A percentile compares a stretch with the other conserved stretches of the same genome.
Evolutionary conservation across 2,797 vertebrate genomes (phyloP).

Genomic region (Pseudochromis fuscus): DNA sequence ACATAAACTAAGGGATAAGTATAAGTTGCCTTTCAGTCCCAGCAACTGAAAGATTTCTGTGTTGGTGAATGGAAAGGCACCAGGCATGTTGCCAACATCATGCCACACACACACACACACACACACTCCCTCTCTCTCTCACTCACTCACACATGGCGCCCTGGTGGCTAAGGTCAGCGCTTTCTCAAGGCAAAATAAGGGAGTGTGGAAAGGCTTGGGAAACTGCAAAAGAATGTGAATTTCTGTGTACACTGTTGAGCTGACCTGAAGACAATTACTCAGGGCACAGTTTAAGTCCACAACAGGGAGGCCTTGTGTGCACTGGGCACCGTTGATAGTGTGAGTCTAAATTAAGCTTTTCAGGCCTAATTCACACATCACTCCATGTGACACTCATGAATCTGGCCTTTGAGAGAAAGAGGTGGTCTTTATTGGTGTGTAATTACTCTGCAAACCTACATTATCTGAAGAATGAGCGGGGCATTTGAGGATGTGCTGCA

Average conservation of each 20-base stretch:
- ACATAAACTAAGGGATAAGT: constrained; percentile 22
- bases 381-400: constrained; percentile 48
- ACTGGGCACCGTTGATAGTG: constrained; percentile 42
- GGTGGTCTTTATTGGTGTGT: constrained; percentile 25
- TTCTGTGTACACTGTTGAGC: constrained; percentile 59
- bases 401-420: constrained; percentile 46
- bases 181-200: constrained; percentile 86
- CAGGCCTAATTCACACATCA: constrained; percentile 69
- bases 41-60: constrained; percentile 73
- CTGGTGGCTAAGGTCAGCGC: constrained; percentile 82
- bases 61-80: constrained; percentile 72
- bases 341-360: constrained; percentile 68
- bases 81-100: constrained; percentile 75
- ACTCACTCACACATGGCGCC: constrained; percentile 50
- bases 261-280: constrained; percentile 71
- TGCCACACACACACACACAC: constrained; percentile 52
- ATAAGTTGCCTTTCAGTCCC: constrained; percentile 55
- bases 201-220: constrained; percentile 82
- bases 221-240: constrained; percentile 79
- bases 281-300: constrained; percentile 69
- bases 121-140: constrained; percentile 38
- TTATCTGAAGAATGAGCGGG: constrained; percentile 22
- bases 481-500: constrained; percentile 8
- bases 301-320: constrained; percentile 69
- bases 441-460: constrained; percentile 36